Percentiles rank a stretch among this genome's conserved stretches.
These are phyloP conservation scores for Biston betularia DNA, from an alignment of 2,888 invertebrate species.

Conservation along the genomic window DNA sequence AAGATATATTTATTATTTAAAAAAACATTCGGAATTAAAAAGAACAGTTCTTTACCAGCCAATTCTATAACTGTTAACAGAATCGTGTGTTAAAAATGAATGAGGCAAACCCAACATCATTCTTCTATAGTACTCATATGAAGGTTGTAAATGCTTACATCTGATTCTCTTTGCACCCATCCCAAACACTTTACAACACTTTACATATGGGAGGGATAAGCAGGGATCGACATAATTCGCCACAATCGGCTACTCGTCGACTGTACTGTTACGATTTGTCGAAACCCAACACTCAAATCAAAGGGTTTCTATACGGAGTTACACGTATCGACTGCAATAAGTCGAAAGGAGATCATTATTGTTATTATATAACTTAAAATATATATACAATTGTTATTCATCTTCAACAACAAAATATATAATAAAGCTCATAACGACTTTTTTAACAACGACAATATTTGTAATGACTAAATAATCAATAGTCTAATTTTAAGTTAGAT, in stretches of 20 bases:
- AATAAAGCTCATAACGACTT: too few relatives aligned
- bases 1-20: too few relatives aligned
- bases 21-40: background rate
- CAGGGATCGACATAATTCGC: constrained; percentile 45
- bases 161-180: background rate
- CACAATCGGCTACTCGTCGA: constrained; percentile 40
- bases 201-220: constrained; percentile 35
- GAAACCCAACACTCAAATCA: constrained; percentile 38
- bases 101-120: background rate
- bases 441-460: too few relatives aligned
- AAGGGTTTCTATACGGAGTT: constrained; percentile 37
- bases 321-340: too few relatives aligned
- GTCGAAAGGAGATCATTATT: too few relatives aligned
- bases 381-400: too few relatives aligned
- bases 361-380: too few relatives aligned
- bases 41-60: background rate
- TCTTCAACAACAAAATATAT: too few relatives aligned
- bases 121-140: background rate
- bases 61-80: background rate
- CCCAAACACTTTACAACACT: background rate
- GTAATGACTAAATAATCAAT: too few relatives aligned
- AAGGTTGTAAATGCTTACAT: background rate
- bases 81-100: background rate
- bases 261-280: constrained; percentile 41
- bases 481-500: too few relatives aligned